A percentile compares a stretch with the other conserved stretches of the same genome.
Evolutionary conservation across 2,888 invertebrate genomes (phyloP).

Genomic region (Sarcophaga rosellei): DNA sequence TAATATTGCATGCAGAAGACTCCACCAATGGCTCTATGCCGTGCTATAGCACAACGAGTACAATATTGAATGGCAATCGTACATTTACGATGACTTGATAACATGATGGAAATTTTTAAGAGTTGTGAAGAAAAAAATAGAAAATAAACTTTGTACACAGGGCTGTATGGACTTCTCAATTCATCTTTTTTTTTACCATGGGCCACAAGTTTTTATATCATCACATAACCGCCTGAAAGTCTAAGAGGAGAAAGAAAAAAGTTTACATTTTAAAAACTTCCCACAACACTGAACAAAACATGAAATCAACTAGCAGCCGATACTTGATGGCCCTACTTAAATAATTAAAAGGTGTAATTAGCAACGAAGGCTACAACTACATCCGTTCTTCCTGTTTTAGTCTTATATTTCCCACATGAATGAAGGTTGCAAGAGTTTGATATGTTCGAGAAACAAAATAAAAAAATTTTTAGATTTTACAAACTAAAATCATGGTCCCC

Average conservation of each 20-base stretch:
- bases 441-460: too few relatives aligned
- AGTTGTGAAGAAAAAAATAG: neutral
- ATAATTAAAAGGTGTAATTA: too few relatives aligned
- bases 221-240: slow-evolving; percentile 31
- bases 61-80: slow-evolving; percentile 49
- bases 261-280: slow-evolving; percentile 45
- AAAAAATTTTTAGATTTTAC: too few relatives aligned
- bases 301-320: too few relatives aligned
- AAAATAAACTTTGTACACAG: neutral
- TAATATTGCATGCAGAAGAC: slow-evolving; percentile 26
- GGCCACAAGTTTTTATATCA: slow-evolving; percentile 13
- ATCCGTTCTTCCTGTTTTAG: too few relatives aligned
- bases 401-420: too few relatives aligned
- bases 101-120: slow-evolving; percentile 35
- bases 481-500: too few relatives aligned
- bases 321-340: too few relatives aligned
- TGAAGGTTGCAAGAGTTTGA: too few relatives aligned
- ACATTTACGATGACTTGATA: slow-evolving; percentile 63
- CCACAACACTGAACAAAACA: slow-evolving; percentile 30
- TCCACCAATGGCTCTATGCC: slow-evolving; percentile 26
- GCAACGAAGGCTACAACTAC: too few relatives aligned
- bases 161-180: slow-evolving; percentile 15
- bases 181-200: slow-evolving; percentile 31
- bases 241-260: slow-evolving; percentile 6
- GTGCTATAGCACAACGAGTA: slow-evolving; percentile 13